phyloP scores from a whole-genome alignment of 2,113 vertebrate genomes.

The Xenopus laevis region DNA sequence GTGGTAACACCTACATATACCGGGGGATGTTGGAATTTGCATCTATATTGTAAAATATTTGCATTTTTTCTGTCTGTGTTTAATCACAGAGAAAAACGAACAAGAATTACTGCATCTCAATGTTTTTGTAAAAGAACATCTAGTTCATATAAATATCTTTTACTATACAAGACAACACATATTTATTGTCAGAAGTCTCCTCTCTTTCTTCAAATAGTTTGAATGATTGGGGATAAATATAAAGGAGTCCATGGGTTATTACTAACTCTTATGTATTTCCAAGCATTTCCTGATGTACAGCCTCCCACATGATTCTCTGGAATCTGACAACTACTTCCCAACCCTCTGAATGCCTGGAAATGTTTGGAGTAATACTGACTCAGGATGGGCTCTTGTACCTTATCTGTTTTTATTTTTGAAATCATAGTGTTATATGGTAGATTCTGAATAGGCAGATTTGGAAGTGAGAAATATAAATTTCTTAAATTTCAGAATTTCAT shows the following conservation, averaged over 20 bases:
- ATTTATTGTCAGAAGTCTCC: constrained; percentile 27
- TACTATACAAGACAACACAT: neutral
- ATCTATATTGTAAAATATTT: neutral
- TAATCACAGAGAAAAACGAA: neutral
- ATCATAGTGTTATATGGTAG: no score
- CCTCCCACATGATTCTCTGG: constrained; percentile 57
- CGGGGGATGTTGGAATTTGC: no score
- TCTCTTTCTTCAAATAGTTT: constrained; percentile 19
- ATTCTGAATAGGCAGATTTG: no score
- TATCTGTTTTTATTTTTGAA: constrained; percentile 62
- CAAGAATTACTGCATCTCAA: neutral
- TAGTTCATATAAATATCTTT: neutral
- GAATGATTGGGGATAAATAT: constrained; percentile 37
- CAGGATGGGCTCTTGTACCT: constrained; percentile 54
- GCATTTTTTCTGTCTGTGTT: neutral
- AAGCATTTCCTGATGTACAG: constrained; percentile 60
- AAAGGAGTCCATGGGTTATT: constrained; percentile 29
- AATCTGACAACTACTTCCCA: constrained; percentile 63
- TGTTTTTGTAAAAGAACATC: neutral
- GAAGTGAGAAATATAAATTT: no score
- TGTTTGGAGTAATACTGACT: constrained; percentile 53
- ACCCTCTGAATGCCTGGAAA: constrained; percentile 65
- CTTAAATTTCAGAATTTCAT: no score
- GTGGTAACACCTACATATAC: no score
- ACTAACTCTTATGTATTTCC: constrained; percentile 62